Conservation (phyloP, 1,140 invertebrate species). For the Cataglyphis hispanica region DNA sequence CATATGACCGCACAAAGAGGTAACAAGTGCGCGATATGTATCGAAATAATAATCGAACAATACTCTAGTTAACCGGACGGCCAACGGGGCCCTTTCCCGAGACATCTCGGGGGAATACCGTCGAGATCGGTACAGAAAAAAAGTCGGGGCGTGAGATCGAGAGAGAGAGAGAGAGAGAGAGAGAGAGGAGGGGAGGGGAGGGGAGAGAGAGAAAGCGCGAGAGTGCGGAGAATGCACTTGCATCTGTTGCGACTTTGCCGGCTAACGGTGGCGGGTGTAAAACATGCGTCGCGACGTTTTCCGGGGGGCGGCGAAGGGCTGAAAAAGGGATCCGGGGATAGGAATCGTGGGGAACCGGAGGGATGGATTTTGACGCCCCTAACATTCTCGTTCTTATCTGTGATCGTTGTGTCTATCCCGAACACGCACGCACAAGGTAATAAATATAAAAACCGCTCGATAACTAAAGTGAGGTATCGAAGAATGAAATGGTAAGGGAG, state of each 20-base stretch:
- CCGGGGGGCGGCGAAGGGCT: slow-evolving; percentile 12
- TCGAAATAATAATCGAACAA: slow-evolving; percentile 87
- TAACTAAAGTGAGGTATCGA: slow-evolving; percentile 72
- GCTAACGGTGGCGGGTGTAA: slow-evolving; percentile 67
- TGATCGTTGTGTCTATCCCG: slow-evolving; percentile 46
- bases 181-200: too few species aligned
- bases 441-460: slow-evolving; percentile 70
- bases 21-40: slow-evolving; percentile 87
- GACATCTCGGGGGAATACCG: slow-evolving; percentile 67
- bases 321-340: slow-evolving; percentile 10
- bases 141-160: slow-evolving; percentile 50
- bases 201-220: slow-evolving; percentile 16
- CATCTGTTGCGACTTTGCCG: slow-evolving; percentile 75
- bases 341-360: slow-evolving; percentile 38
- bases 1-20: slow-evolving; percentile 84
- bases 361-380: slow-evolving; percentile 52
- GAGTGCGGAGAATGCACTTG: slow-evolving; percentile 54
- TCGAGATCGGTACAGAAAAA: slow-evolving; percentile 51
- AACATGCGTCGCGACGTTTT: slow-evolving; percentile 63
- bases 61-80: slow-evolving; percentile 85
- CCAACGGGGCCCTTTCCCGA: slow-evolving; percentile 74
- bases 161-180: slow-evolving; percentile 45
- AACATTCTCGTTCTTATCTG: slow-evolving; percentile 40
- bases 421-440: slow-evolving; percentile 40
- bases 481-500: neutral